phyloP scores from a whole-genome alignment of 2,888 invertebrate species.

The Thymelicus sylvestris region DNA sequence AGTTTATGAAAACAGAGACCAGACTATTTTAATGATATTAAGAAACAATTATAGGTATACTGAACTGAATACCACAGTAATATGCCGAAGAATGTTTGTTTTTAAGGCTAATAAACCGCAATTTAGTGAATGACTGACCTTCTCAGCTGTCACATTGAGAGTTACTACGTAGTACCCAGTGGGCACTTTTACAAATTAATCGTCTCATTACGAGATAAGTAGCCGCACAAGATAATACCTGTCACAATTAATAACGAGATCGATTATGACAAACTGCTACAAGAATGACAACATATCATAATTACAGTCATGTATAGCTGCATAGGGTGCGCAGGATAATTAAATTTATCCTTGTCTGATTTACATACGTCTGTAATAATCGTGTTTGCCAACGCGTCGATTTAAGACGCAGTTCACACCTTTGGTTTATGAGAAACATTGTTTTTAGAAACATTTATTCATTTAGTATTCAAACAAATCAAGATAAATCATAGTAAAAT shows the following conservation, averaged over 20 bases:
- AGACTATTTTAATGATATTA: no score
- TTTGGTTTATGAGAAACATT: no score
- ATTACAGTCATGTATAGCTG: not conserved
- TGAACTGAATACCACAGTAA: conserved; percentile 46
- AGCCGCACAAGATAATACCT: conserved; percentile 45
- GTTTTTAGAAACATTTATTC: no score
- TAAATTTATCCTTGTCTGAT: conserved; percentile 9
- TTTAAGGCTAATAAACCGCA: conserved; percentile 46
- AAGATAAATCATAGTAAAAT: no score
- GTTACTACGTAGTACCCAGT: conserved; percentile 40
- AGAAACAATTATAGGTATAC: no score
- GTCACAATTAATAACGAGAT: conserved; percentile 46
- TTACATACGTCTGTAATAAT: not conserved
- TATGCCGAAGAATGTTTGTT: conserved; percentile 52
- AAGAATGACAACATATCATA: conserved; percentile 20
- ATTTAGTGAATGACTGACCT: conserved; percentile 31
- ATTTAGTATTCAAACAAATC: no score
- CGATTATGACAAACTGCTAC: conserved; percentile 43
- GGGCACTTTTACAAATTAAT: conserved; percentile 57
- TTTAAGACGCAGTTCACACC: no score
- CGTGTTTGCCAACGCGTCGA: not conserved
- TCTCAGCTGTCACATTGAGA: conserved; percentile 39
- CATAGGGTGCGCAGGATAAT: not conserved
- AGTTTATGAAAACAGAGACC: no score
- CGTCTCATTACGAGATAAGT: conserved; percentile 49